Conservation (phyloP, 2,888 invertebrate genomes). For the Rotaria macrura region DNA sequence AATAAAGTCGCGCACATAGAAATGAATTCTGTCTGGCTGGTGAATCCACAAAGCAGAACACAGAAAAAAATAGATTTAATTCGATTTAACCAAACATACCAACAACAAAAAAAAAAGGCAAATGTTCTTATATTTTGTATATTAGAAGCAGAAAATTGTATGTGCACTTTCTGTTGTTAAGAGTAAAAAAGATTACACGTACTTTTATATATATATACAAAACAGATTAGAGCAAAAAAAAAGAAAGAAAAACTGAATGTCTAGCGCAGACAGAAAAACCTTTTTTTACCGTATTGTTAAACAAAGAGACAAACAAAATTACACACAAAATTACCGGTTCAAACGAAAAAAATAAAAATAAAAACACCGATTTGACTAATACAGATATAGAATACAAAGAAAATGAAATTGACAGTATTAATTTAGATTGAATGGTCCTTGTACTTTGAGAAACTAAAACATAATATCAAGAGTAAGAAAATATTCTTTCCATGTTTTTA, state of each 20-base stretch:
- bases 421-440: conserved; percentile 29
- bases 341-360: background rate
- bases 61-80: no score
- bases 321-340: background rate
- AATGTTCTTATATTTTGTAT: background rate
- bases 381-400: background rate
- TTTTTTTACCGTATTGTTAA: background rate
- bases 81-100: background rate
- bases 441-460: conserved; percentile 30
- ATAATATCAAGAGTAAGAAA: background rate
- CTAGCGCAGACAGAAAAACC: background rate
- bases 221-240: background rate
- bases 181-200: background rate
- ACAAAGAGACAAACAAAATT: background rate
- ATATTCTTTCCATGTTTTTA: background rate
- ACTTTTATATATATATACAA: background rate
- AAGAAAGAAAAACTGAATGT: background rate
- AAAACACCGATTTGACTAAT: background rate
- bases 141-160: background rate
- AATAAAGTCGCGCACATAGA: background rate
- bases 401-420: background rate
- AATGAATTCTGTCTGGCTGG: background rate
- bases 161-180: background rate
- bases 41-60: background rate
- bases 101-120: background rate